Conservation (phyloP, 92 coral and sea anemone genomes). For the Porites divaricata region DNA sequence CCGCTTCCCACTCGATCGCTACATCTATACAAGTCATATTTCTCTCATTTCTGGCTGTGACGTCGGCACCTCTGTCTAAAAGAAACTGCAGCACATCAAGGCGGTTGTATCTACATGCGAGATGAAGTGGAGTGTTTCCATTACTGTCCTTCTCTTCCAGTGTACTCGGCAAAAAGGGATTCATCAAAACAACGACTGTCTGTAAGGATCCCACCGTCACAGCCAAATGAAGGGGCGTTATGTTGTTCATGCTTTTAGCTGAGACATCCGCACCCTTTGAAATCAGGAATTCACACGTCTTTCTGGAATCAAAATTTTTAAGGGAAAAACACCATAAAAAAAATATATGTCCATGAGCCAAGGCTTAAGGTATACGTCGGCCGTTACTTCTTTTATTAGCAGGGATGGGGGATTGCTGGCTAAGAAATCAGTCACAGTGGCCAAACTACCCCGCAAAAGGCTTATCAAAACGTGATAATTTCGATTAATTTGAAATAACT, state of each 20-base stretch:
- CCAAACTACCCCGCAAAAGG: too few species aligned
- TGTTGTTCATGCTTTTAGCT: constrained; percentile 21
- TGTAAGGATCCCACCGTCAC: constrained; percentile 60
- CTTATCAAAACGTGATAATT: too few species aligned
- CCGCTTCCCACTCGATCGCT: constrained; percentile 73
- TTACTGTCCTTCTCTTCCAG: constrained; percentile 48
- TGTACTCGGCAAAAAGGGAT: constrained; percentile 21
- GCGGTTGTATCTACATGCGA: constrained; percentile 55
- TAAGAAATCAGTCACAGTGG: too few species aligned
- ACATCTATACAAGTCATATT: constrained; percentile 76
- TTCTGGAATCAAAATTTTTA: constrained; percentile 34
- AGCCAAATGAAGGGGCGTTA: constrained; percentile 78
- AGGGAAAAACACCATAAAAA: neutral
- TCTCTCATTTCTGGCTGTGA: constrained; percentile 55
- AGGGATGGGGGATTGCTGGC: too few species aligned
- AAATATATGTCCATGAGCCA: too few species aligned
- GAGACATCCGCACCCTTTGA: constrained; percentile 50
- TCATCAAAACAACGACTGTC: constrained; percentile 53
- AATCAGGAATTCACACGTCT: constrained; percentile 66
- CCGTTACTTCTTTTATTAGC: too few species aligned
- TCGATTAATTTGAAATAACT: too few species aligned
- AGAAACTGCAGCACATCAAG: constrained; percentile 57
- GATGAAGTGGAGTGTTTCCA: constrained; percentile 62
- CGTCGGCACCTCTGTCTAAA: constrained; percentile 74
- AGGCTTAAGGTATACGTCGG: neutral